These are phyloP conservation scores for Aplochiton taeniatus DNA, from an alignment of 2,797 vertebrate genomes.

Conservation along the genomic window DNA sequence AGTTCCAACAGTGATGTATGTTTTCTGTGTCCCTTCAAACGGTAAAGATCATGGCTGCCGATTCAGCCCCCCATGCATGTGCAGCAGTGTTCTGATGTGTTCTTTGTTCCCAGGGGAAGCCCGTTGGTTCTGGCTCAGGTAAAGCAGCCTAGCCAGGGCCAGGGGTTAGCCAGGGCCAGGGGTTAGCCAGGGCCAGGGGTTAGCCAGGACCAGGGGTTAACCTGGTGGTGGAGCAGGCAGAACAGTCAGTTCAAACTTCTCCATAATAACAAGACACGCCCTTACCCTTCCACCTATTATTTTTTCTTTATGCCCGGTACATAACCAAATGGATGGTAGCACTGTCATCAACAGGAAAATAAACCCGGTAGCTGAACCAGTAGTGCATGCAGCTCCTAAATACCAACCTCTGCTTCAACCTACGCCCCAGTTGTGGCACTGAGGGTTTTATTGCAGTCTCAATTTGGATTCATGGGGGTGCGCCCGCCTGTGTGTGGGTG, in stretches of 20 bases:
- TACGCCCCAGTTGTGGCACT: constrained; percentile 35
- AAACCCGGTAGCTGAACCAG: too few relatives aligned
- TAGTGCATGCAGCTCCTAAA: too few relatives aligned
- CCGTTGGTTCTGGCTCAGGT: background rate
- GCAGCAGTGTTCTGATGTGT: background rate
- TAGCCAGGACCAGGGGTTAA: background rate
- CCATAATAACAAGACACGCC: too few relatives aligned
- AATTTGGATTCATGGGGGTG: constrained; percentile 26
- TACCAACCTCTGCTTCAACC: constrained; percentile 14
- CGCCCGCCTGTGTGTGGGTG: background rate
- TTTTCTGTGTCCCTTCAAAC: too few relatives aligned
- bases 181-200: background rate
- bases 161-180: background rate
- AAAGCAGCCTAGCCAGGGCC: constrained; percentile 8
- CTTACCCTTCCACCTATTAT: too few relatives aligned
- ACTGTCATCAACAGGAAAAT: too few relatives aligned
- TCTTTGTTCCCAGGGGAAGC: background rate
- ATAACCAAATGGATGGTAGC: too few relatives aligned
- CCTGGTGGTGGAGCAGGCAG: background rate
- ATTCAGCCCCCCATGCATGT: too few relatives aligned
- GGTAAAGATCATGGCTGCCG: too few relatives aligned
- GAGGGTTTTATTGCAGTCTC: constrained; percentile 40
- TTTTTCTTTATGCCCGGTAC: too few relatives aligned
- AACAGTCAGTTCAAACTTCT: too few relatives aligned
- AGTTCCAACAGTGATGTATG: too few relatives aligned